These are phyloP conservation scores for Temnothorax rugatulus DNA, from an alignment of 2,888 invertebrate genomes.

Conservation along the genomic window DNA sequence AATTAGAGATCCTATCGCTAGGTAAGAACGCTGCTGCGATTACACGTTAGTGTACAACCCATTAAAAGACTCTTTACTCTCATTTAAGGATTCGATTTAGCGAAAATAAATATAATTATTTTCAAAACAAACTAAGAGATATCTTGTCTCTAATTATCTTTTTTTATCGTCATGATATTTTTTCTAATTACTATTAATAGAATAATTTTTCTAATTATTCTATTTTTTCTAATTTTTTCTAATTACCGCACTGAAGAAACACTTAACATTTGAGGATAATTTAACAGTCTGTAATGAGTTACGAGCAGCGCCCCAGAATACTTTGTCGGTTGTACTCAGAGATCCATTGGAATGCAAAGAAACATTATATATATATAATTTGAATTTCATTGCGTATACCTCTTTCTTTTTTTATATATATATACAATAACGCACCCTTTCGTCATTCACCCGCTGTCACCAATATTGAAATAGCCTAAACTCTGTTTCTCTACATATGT, in stretches of 20 bases:
- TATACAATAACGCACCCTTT: conserved; percentile 77
- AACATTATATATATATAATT: conserved; percentile 68
- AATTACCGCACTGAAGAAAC: background rate
- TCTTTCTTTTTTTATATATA: conserved; percentile 74
- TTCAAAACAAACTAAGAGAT: background rate
- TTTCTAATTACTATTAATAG: no score
- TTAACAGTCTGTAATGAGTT: background rate
- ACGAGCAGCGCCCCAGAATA: conserved; percentile 35
- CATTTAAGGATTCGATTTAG: background rate
- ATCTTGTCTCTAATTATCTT: background rate
- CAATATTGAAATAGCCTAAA: conserved; percentile 78
- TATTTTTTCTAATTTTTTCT: no score
- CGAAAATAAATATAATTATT: conserved; percentile 19
- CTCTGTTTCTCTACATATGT: conserved; percentile 71
- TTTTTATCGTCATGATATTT: background rate
- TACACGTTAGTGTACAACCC: background rate
- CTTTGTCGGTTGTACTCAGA: conserved; percentile 67
- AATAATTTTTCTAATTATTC: no score
- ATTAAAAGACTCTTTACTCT: conserved; percentile 32
- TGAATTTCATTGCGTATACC: conserved; percentile 77
- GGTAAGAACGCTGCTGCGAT: conserved; percentile 30
- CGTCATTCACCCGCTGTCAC: conserved; percentile 61
- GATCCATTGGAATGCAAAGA: conserved; percentile 77
- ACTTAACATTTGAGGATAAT: background rate
- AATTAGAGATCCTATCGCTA: conserved; percentile 42